These are phyloP conservation scores for Montipora capitata DNA, from an alignment of 92 coral and sea anemone genomes.

Conservation along the genomic window DNA sequence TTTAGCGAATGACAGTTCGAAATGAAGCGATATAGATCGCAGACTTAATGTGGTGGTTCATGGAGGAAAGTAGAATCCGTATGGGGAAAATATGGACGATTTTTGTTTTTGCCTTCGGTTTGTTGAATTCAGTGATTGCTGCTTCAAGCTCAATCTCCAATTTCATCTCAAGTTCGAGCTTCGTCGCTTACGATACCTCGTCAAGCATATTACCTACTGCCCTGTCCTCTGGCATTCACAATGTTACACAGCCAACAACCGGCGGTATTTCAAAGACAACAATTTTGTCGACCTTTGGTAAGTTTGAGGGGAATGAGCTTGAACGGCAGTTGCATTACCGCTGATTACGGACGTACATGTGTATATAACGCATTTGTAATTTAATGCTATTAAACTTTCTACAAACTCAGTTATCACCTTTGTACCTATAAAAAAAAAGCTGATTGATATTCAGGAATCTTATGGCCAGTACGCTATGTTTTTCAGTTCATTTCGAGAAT, in stretches of 20 bases:
- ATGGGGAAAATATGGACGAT: slow-evolving; percentile 9
- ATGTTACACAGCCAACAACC: background rate
- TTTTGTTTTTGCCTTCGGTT: background rate
- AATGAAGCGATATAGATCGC: slow-evolving; percentile 17
- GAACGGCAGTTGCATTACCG: background rate
- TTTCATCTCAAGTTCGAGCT: background rate
- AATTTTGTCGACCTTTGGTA: slow-evolving; percentile 11
- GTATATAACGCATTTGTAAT: too few relatives aligned
- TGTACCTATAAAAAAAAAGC: too few relatives aligned
- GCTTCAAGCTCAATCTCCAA: slow-evolving; percentile 20
- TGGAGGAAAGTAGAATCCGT: background rate
- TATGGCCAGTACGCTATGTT: too few relatives aligned
- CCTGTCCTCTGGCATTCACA: slow-evolving; percentile 19
- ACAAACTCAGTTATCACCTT: too few relatives aligned
- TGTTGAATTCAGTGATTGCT: background rate
- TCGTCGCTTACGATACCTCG: slow-evolving; percentile 2
- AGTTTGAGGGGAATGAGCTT: background rate
- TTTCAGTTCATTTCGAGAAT: too few relatives aligned
- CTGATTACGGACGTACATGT: background rate
- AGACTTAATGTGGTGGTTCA: slow-evolving; percentile 14
- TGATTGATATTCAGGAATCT: too few relatives aligned
- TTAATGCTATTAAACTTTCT: too few relatives aligned
- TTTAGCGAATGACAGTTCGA: slow-evolving; percentile 15
- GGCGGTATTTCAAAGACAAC: background rate
- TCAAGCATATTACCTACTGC: slow-evolving; percentile 5